Percentiles rank a stretch among this genome's conserved stretches.
Conservation (phyloP, 2,113 vertebrate species). For the Dipodomys stephensi region DNA sequence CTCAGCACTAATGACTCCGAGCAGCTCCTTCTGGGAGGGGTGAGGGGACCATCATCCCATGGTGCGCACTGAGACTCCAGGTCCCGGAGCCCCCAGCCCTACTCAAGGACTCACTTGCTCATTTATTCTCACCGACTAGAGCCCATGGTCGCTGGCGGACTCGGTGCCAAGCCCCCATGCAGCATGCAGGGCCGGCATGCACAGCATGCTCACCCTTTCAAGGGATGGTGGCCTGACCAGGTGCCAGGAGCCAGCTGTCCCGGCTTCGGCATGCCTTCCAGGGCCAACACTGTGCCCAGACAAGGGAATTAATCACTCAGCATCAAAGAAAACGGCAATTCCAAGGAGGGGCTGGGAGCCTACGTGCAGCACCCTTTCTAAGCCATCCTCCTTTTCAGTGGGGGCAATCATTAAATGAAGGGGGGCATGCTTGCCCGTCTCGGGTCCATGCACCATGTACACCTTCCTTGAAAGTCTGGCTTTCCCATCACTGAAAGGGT, state of each 20-base stretch:
- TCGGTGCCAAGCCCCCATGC: constrained; percentile 58
- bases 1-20: not conserved
- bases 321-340: not conserved
- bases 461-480: not conserved
- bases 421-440: not conserved
- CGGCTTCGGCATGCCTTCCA: not conserved
- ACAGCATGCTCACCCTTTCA: constrained; percentile 42
- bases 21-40: not conserved
- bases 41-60: not conserved
- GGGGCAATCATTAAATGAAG: not conserved
- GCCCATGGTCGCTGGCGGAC: not conserved
- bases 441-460: not conserved
- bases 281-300: not conserved
- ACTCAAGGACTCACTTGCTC: not conserved
- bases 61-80: not conserved
- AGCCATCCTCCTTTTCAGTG: not conserved
- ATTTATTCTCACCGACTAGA: not conserved
- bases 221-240: not conserved
- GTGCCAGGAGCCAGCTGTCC: not conserved
- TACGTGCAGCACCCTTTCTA: not conserved
- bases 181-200: constrained; percentile 71
- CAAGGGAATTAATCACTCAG: not conserved
- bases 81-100: not conserved
- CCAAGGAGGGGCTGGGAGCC: not conserved
- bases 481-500: constrained; percentile 82